Percentiles rank a stretch among this genome's conserved stretches.
phyloP scores from a whole-genome alignment of 2,113 vertebrate species.

The Clarias macrocephalus region DNA sequence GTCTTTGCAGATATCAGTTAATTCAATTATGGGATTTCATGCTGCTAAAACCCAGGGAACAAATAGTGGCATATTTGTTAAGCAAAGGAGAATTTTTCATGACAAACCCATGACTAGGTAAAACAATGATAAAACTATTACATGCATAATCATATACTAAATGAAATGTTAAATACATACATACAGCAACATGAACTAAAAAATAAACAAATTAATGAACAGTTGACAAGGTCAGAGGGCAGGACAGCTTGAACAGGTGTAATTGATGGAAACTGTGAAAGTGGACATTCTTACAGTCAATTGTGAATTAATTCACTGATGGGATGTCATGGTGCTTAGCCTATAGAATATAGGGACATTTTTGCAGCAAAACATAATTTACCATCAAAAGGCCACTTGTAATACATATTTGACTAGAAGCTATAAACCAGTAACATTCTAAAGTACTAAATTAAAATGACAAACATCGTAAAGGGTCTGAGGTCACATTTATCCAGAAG shows the following conservation, averaged over 20 bases:
- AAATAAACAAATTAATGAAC: background rate
- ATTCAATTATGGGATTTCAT: slow-evolving; percentile 36
- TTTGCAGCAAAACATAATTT: background rate
- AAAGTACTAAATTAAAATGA: background rate
- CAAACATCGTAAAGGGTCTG: slow-evolving; percentile 35
- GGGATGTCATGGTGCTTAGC: background rate
- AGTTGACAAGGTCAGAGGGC: background rate
- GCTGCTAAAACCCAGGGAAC: slow-evolving; percentile 32
- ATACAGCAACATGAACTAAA: background rate
- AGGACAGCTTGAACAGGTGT: background rate
- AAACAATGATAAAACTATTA: slow-evolving; percentile 17
- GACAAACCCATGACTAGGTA: slow-evolving; percentile 9
- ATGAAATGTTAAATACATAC: background rate
- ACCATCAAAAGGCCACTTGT: background rate
- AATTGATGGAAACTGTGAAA: background rate
- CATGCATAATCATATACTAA: background rate
- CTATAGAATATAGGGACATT: background rate
- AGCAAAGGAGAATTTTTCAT: slow-evolving; percentile 38
- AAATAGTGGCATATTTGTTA: slow-evolving; percentile 36
- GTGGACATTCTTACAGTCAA: background rate
- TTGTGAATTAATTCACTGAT: background rate
- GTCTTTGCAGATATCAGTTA: slow-evolving; percentile 36
- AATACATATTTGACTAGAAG: slow-evolving; percentile 25
- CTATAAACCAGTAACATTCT: slow-evolving; percentile 9
- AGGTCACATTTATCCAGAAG: slow-evolving; percentile 44